Evolutionary conservation across 1,140 invertebrate species (phyloP).

Genomic region (Drosophila baimaii): DNA sequence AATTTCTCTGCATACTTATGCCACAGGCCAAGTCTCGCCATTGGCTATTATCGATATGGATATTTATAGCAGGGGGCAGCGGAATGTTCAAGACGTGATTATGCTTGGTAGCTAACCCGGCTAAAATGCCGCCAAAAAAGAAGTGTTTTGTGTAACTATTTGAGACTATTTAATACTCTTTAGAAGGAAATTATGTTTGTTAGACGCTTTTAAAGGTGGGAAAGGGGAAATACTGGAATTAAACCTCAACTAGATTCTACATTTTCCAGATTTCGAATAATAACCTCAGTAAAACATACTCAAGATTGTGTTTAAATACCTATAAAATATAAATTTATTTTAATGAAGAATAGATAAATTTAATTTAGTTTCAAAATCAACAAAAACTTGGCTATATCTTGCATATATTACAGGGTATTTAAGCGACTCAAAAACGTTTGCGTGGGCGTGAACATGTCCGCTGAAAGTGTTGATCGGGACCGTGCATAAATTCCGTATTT

Average conservation of each 20-base stretch:
- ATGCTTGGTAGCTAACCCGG: constrained; percentile 11
- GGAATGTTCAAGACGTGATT: constrained; percentile 10
- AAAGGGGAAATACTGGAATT: not conserved
- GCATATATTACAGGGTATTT: constrained; percentile 12
- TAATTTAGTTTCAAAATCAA: not conserved
- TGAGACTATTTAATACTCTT: not conserved
- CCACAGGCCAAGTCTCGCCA: constrained; percentile 27
- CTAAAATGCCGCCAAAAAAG: constrained; percentile 27
- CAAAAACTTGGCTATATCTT: not conserved
- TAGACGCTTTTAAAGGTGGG: not conserved
- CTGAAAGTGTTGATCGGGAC: constrained; percentile 69
- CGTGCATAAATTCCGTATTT: constrained; percentile 73
- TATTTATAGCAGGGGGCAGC: constrained; percentile 36
- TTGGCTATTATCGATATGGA: constrained; percentile 34
- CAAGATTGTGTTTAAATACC: not conserved
- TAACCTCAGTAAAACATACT: not conserved
- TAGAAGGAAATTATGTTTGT: not conserved
- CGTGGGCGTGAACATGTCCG: constrained; percentile 74
- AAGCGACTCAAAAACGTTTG: constrained; percentile 20
- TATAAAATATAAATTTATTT: not conserved
- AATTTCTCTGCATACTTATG: constrained; percentile 60
- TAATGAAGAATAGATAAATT: no score
- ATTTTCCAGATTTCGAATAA: not conserved
- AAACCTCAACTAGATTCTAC: no score
- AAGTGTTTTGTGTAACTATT: not conserved